Base-by-base conservation (phyloP, 92 coral and sea anemone species). In the Paramuricea clavata region DNA sequence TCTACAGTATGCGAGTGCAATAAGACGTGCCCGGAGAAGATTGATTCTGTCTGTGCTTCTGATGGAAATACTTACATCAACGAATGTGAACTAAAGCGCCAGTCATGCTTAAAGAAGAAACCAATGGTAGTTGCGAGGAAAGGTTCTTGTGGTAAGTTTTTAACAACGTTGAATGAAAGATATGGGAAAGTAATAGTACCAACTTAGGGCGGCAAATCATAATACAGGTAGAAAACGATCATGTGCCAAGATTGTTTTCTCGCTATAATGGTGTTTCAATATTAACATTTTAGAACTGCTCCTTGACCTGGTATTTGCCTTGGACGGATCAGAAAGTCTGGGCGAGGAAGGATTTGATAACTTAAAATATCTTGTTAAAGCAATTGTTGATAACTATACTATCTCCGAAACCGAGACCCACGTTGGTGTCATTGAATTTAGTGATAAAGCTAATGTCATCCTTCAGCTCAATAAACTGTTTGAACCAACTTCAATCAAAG, bases 261-360 rank as follows among this genome's bases (percentile, higher is more conserved):
- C n/a, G n/a, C n/a, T n/a, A n/a, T n/a, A 21, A 10, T 21, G 34
- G 31, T 10, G 42, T 22, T 31, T 22, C 0, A 5, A 26, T 26
- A 49, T 26, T 82, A 22, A 9, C 12, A 26, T 79, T 90, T 76
- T 73, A 96, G 99, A 90, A 62, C 91, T 91, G 87, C 94, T 94
- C 12, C 93, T 96, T 92, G 99, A 96, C 49, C 89, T 96, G 36
- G 91, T 96, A 23, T 88, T 96, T 70, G 98, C 97, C 0, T 54
- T 96, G 33, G 98, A 96, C 81, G 87, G 95, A 49, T 95, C 98
- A 1, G 67, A 64, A 62, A 69, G 59, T 35, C 89, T 95, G 27
- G 76, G 88, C 10, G 13, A 41, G 34, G 19, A 62, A 16, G 93
- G 91, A 56, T 93, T 88, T 83, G 86, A 79, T n/a, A 85, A 88